These are phyloP conservation scores for Cricetomys ansorgei DNA, from an alignment of 2,113 vertebrate genomes.

Conservation along the genomic window DNA sequence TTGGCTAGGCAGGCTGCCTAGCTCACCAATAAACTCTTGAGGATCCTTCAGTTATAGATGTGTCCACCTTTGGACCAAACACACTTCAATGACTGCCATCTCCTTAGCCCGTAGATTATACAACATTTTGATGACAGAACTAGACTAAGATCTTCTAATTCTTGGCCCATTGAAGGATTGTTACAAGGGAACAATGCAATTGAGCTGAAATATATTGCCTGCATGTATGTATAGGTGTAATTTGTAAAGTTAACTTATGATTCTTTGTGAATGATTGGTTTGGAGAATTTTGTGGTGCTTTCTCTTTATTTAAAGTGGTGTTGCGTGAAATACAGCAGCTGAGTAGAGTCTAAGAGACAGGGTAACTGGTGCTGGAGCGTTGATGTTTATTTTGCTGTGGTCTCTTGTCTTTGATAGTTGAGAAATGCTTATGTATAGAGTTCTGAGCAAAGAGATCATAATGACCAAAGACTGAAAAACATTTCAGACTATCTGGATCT, in stretches of 20 bases:
- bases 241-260: background rate
- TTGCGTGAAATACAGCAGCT: background rate
- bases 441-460: constrained; percentile 50
- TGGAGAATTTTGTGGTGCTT: background rate
- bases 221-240: background rate
- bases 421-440: background rate
- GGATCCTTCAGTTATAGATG: background rate
- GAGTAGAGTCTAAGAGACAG: background rate
- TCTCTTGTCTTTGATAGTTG: background rate
- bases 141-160: background rate
- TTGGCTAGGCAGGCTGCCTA: background rate
- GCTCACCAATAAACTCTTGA: background rate
- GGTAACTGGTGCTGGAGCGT: background rate
- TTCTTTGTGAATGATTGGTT: background rate
- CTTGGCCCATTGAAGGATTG: background rate
- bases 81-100: background rate
- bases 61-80: background rate
- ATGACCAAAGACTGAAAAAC: background rate
- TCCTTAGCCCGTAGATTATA: background rate
- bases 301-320: background rate
- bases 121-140: background rate
- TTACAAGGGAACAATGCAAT: background rate
- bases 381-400: background rate
- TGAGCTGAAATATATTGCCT: background rate
- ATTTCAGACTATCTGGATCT: background rate